Evolutionary conservation across 1,140 invertebrate species (phyloP), one percentile per base, ranked within the genome.

Genomic region (Phthorimaea operculella): DNA sequence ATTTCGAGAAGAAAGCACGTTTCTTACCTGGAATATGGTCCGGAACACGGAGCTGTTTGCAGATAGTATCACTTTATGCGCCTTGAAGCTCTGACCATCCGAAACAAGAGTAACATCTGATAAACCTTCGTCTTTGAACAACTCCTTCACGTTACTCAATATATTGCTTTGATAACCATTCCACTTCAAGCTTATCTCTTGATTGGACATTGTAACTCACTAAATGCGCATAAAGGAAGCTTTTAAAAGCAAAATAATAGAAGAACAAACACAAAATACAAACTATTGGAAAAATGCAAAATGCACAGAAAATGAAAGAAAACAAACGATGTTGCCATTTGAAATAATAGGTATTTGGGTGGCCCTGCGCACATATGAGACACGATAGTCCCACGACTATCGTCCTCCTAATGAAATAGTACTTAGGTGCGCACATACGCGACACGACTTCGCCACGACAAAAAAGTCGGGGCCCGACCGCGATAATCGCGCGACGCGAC

Each of bases 21-120:
- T 28, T 50, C 39, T 62, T 74, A 91, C 90, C 87, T 90, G 89
- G 63, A 91, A 90, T 66, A 91, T 88, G 58, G 87, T 87, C 64
- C 87, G 88, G 75, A 93, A 93, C 66, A 92, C 90, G 5, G 90
- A 88, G 77, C 91, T 92, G 63, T 91, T 92, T 1, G 91, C 91
- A 7, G 91, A 91, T 4, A 93, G 76, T 63, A 93, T 90, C 45
- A 93, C 88, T 86, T 91, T 92, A 66, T 93, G 91, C 52, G 91
- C 90, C 55, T 90, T 89, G 57, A 92, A 86, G 76, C 89, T 88
- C 50, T 88, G 85, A 54, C 91, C 90, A 61, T 91, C 90, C 62
- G 90, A 91, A 9, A 90, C 89, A 39, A 93, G 76, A 51, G 91
- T 92, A 17, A 92, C 90, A 74, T 91, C 90, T n/a, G 90, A 89